A percentile compares a stretch with the other conserved stretches of the same genome.
These are phyloP conservation scores for Bergia sp. DNA, from an alignment of 92 coral and sea anemone genomes.

Conservation along the genomic window DNA sequence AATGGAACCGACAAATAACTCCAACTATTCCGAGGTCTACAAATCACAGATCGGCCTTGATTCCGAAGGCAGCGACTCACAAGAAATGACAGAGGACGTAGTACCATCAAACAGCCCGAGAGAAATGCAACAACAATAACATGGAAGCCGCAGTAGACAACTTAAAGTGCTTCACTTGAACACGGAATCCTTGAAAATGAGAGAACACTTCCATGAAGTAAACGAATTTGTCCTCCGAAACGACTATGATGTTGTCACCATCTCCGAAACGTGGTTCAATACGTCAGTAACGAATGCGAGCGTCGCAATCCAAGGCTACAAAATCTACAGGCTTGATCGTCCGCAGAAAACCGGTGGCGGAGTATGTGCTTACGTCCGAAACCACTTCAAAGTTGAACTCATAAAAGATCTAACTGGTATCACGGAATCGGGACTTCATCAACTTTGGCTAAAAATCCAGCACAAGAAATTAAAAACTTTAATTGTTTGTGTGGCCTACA, in stretches of 20 bases:
- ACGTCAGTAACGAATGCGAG: constrained; percentile 37
- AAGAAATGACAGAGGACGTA: too few relatives aligned
- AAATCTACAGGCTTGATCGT: constrained; percentile 26
- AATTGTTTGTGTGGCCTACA: constrained; percentile 32
- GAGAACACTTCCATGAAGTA: constrained; percentile 1
- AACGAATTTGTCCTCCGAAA: constrained; percentile 3
- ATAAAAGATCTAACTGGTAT: constrained; percentile 29
- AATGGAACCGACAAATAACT: neutral
- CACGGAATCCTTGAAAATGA: neutral
- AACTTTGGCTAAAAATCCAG: constrained; percentile 38
- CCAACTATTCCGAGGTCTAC: too few relatives aligned
- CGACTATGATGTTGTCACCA: constrained; percentile 21
- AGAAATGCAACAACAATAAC: neutral
- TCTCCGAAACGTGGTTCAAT: constrained; percentile 31
- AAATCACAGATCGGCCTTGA: too few relatives aligned
- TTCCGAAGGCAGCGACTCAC: too few relatives aligned
- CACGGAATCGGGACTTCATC: constrained; percentile 42
- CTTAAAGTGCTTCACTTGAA: too few relatives aligned
- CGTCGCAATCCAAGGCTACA: constrained; percentile 46
- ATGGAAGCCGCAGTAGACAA: neutral
- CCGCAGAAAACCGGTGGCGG: constrained; percentile 7
- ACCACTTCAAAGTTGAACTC: constrained; percentile 19
- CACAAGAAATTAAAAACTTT: constrained; percentile 13
- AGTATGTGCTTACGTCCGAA: constrained; percentile 40
- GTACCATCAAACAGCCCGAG: neutral